These are phyloP conservation scores for Lucifuga dentata DNA, from an alignment of 2,113 vertebrate species.

Conservation along the genomic window DNA sequence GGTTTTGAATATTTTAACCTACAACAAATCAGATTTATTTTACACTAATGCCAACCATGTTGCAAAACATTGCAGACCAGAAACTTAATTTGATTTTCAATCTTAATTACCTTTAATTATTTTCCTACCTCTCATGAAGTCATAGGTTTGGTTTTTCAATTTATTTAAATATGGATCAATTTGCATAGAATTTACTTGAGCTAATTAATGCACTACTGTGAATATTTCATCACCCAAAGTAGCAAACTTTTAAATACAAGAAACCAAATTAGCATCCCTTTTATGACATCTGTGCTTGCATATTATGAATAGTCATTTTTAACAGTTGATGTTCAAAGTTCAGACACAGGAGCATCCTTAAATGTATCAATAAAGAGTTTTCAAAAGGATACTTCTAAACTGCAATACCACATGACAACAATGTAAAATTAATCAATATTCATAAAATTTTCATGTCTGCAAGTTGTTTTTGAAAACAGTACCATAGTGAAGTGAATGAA, in stretches of 20 bases:
- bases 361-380: constrained; percentile 9
- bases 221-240: constrained; percentile 1
- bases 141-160: not conserved
- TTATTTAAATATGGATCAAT: not conserved
- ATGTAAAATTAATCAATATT: not conserved
- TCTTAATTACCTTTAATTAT: too few relatives aligned
- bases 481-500: too few relatives aligned
- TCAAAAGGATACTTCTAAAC: not conserved
- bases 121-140: not conserved
- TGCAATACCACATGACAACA: not conserved
- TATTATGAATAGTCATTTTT: not conserved
- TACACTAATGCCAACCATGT: not conserved
- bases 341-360: not conserved
- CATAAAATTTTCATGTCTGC: too few relatives aligned
- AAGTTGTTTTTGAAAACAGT: too few relatives aligned
- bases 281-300: not conserved
- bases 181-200: not conserved
- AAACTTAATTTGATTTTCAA: too few relatives aligned
- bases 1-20: constrained; percentile 11
- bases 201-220: not conserved
- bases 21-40: not conserved
- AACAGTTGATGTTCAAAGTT: not conserved
- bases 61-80: not conserved
- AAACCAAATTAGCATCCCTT: too few relatives aligned
- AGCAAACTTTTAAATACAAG: too few relatives aligned